A percentile compares a stretch with the other conserved stretches of the same genome.
Evolutionary conservation across 2,888 invertebrate species (phyloP).

Genomic region (Tortrix viridana): DNA sequence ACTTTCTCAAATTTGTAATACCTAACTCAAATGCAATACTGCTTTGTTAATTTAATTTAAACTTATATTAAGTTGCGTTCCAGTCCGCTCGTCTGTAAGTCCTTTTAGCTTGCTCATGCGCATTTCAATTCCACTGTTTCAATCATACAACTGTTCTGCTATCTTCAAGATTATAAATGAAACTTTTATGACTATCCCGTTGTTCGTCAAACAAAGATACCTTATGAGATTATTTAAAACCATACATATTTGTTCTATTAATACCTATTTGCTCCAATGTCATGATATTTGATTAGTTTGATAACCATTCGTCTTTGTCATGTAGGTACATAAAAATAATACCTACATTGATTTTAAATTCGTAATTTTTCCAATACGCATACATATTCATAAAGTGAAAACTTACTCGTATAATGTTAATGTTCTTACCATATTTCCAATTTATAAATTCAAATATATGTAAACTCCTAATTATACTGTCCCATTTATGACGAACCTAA

Average conservation of each 20-base stretch:
- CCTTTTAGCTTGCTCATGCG: constrained; percentile 60
- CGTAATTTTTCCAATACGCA: constrained; percentile 15
- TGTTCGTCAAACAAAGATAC: constrained; percentile 55
- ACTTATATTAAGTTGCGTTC: constrained; percentile 18
- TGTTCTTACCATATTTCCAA: constrained; percentile 38
- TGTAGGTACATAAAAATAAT: background rate
- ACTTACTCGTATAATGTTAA: constrained; percentile 33
- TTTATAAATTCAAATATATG: constrained; percentile 42
- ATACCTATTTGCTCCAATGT: constrained; percentile 27
- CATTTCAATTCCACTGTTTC: constrained; percentile 67
- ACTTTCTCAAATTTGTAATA: too few species aligned
- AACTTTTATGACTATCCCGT: constrained; percentile 76
- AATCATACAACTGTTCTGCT: constrained; percentile 77
- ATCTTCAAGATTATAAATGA: constrained; percentile 79
- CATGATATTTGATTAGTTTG: constrained; percentile 10
- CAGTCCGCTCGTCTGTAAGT: constrained; percentile 47
- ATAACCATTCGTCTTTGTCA: constrained; percentile 20
- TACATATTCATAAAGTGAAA: constrained; percentile 36
- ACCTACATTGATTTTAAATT: constrained; percentile 13
- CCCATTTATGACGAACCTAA: constrained; percentile 49
- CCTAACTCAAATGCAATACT: background rate
- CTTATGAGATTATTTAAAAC: constrained; percentile 41
- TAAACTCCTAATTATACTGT: constrained; percentile 42
- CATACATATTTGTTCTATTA: constrained; percentile 34
- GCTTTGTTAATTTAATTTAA: constrained; percentile 8